A percentile compares a stretch with the other conserved stretches of the same genome.
phyloP scores from a whole-genome alignment of 2,888 invertebrate genomes.

The Phymatocera aterrima region DNA sequence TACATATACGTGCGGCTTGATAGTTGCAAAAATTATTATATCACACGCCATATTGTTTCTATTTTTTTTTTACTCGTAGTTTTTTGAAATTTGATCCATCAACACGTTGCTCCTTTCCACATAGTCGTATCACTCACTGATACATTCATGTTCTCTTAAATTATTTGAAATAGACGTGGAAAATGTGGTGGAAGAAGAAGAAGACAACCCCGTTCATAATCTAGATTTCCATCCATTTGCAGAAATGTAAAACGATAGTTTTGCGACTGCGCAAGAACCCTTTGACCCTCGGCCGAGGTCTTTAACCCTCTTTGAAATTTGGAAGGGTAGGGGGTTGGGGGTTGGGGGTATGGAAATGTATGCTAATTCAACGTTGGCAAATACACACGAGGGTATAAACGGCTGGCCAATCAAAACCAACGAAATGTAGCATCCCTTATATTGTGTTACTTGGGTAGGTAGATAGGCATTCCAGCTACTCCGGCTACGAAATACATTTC shows the following conservation, averaged over 20 bases:
- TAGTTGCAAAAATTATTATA: background rate
- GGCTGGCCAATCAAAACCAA: slow-evolving; percentile 11
- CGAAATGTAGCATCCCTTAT: slow-evolving; percentile 10
- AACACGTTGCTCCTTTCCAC: too few species aligned
- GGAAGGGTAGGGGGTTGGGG: background rate
- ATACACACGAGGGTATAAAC: slow-evolving; percentile 21
- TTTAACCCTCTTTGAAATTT: background rate
- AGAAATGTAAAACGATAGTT: background rate
- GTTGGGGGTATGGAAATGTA: slow-evolving; percentile 16
- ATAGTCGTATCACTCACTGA: too few species aligned
- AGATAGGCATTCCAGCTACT: too few species aligned
- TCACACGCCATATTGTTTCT: background rate
- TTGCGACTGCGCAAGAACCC: slow-evolving; percentile 10
- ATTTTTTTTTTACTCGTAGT: background rate
- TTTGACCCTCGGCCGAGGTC: background rate
- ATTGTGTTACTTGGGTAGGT: background rate
- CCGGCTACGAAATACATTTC: background rate
- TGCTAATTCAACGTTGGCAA: slow-evolving; percentile 15
- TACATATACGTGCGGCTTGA: background rate
- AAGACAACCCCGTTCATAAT: background rate
- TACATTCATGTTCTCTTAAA: too few species aligned
- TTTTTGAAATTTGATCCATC: too few species aligned
- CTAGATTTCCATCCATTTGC: background rate
- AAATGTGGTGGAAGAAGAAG: background rate
- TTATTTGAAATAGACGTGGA: too few species aligned